Evolutionary conservation across 2,113 vertebrate genomes (phyloP), one percentile per base, ranked within the genome.

Genomic region (Cyanocitta stelleri): DNA sequence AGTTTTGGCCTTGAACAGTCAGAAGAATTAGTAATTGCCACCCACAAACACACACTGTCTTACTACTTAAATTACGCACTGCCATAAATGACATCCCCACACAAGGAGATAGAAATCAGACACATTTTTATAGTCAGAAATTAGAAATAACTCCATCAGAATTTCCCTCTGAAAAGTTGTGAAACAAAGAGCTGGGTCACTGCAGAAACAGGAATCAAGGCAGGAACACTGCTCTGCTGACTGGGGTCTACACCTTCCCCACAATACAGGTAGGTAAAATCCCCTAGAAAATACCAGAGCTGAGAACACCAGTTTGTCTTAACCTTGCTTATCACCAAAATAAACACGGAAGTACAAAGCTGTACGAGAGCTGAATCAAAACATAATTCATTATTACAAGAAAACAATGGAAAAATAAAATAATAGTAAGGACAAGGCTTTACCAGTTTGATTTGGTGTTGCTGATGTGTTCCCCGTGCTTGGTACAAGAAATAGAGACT

Each of bases 401-500:
- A 91, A 91, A 87, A 88, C 7, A 4, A 35, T 30, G 27, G 35
- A 69, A 92, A 92, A 69, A 51, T 23, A 73, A 80, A 56, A 48
- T 8, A 2, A 64, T 17, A 93, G 27, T 63, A 93, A 95, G n/a
- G 73, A 93, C 24, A 54, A 83, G 29, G 48, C 85, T 90, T 96
- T 98, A 99, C 99, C 99, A 94, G 98, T 97, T 92, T 99, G 98
- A 32, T 97, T 98, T 85, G 97, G 96, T 76, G 97, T 46, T 30
- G 97, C 92, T 66, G 98, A 98, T 29, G 95, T 30, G 82, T 92
- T 99, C 68, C 99, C 99, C 15, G 98, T 93, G 62, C 97, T 99
- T 82, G 99, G 98, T 58, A 98, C 97, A 81, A 99, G 99, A 97
- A 99, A 99, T 7, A 99, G 98, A 6, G 99, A 99, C 97, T 99